Evolutionary conservation across 2,797 vertebrate species (phyloP).

Genomic region (Melanotaenia boesemani): DNA sequence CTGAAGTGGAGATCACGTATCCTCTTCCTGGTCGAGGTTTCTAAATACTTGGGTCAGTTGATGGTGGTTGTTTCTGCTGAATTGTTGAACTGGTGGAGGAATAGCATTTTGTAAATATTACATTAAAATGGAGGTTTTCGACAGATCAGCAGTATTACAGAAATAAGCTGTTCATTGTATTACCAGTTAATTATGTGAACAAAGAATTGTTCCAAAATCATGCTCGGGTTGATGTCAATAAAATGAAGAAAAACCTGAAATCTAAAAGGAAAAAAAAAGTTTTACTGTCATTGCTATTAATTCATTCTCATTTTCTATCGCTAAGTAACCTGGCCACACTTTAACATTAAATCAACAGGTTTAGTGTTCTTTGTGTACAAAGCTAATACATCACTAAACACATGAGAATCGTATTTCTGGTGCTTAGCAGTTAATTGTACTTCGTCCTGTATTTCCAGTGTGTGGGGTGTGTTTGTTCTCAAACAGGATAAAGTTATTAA

Average conservation of each 20-base stretch:
- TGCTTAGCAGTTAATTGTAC: conserved; percentile 29
- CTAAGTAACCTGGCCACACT: conserved; percentile 24
- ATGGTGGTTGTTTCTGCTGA: conserved; percentile 47
- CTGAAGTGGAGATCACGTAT: conserved; percentile 65
- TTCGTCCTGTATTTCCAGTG: conserved; percentile 15
- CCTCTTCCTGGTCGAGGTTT: conserved; percentile 65
- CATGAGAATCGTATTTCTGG: background rate
- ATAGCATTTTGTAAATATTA: conserved; percentile 14
- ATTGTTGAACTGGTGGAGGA: conserved; percentile 10
- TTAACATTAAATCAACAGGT: conserved; percentile 46
- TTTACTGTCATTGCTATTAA: conserved; percentile 1
- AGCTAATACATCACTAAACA: conserved; percentile 35
- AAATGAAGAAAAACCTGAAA: background rate
- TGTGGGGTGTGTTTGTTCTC: conserved; percentile 25
- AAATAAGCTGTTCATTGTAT: background rate
- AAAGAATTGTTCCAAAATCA: background rate
- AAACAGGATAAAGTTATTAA: conserved; percentile 24
- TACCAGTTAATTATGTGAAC: background rate
- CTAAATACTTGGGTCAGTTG: conserved; percentile 71
- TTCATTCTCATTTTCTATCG: background rate
- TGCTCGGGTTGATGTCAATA: background rate
- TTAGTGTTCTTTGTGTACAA: conserved; percentile 11
- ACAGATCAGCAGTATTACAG: background rate
- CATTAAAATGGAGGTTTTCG: background rate
- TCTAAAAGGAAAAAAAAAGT: background rate